phyloP scores from a whole-genome alignment of 2,888 invertebrate genomes.

The Entomobrya proxima region DNA sequence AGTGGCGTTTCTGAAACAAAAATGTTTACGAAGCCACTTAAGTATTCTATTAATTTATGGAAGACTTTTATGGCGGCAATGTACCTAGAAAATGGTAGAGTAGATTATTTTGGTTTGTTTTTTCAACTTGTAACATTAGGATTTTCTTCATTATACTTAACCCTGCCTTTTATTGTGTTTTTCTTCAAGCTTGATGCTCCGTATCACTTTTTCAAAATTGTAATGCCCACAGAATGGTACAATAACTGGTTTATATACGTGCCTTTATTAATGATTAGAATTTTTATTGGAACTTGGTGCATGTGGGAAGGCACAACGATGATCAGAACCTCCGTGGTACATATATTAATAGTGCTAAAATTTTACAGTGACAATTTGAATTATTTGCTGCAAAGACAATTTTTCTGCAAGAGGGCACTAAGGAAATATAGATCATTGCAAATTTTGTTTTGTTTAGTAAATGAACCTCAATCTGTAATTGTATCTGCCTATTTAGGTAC shows the following conservation, averaged over 20 bases:
- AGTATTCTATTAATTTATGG: too few relatives aligned
- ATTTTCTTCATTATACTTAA: neutral
- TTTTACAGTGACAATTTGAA: neutral
- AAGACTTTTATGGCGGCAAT: too few relatives aligned
- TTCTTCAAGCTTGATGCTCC: neutral
- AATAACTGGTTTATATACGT: neutral
- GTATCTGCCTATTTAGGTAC: neutral
- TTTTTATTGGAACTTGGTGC: neutral
- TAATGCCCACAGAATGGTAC: neutral
- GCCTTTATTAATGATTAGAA: neutral
- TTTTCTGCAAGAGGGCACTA: neutral
- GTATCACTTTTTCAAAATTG: neutral
- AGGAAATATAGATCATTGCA: neutral
- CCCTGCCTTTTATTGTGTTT: neutral
- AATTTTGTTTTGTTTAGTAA: neutral
- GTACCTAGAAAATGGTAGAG: too few relatives aligned
- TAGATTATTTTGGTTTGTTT: too few relatives aligned
- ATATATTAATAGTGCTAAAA: neutral
- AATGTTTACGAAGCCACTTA: too few relatives aligned
- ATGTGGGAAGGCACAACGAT: neutral
- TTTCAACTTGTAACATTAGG: neutral
- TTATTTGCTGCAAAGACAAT: neutral
- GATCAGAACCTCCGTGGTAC: neutral
- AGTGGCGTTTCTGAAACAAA: too few relatives aligned
- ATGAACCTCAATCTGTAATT: neutral